Evolutionary conservation across 2,888 invertebrate species (phyloP), one percentile per base, ranked within the genome.

Genomic region (Drosophila borborema): DNA sequence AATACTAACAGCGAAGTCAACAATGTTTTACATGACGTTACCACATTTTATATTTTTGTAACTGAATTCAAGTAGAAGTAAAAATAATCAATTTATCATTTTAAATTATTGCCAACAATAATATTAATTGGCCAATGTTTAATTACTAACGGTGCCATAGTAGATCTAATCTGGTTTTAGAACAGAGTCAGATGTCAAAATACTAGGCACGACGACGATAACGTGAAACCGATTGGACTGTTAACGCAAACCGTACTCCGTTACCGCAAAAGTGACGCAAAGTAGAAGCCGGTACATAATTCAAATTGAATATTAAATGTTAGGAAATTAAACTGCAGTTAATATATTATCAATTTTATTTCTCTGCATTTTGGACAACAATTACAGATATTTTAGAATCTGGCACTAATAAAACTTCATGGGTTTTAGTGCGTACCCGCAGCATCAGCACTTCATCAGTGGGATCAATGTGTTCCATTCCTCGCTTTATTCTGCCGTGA

Each of bases 351-450:
- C 4, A 9, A 10, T 40, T 41, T 80, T 73, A 84, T 92, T 93
- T 56, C 14, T 79, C 76, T 0, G 93, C 90, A 76, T 90, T 88
- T 76, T 93, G 93, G 12, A 92, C 83, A 3, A 92, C 93, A 43
- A 93, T 80, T 7, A 91, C 64, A 6, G 92, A 92, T 51, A 93
- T 90, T 84, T 91, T 92, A 2, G 84, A 89, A 74, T 93, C 93
- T 0, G 92, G 91, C 3, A 89, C 82, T 36, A 93, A 77, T 3
- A 93, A 69, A 0, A 91, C 88, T 69, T 93, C 93, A 61, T 92
- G 90, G 3, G 58, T 70, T 48, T 80, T 91, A 0, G 92, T 92
- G 12, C 92, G 90, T 3, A 93, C 89, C 31, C 92, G 74, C 6
- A 93, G 28, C 81, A 91, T 90, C 18, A 89, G 40, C 1, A 93